phyloP scores from a whole-genome alignment of 2,888 invertebrate species.

The Pyrochroa serraticornis region DNA sequence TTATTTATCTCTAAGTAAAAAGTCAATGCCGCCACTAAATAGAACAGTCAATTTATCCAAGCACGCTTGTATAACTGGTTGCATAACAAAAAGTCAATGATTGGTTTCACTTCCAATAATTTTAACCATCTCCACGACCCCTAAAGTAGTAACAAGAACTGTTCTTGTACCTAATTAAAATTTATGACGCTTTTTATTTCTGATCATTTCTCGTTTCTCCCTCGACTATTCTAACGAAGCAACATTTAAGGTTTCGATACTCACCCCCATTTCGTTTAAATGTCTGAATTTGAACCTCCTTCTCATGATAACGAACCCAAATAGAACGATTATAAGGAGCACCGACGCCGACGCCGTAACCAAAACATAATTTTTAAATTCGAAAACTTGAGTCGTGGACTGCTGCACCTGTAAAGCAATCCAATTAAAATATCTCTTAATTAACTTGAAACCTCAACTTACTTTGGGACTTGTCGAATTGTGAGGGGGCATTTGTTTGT shows the following conservation, averaged over 20 bases:
- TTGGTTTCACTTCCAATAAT: neutral
- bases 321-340: slow-evolving; percentile 6
- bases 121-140: too few species aligned
- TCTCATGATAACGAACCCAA: slow-evolving; percentile 18
- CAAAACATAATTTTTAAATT: slow-evolving; percentile 8
- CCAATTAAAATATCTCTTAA: neutral
- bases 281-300: slow-evolving; percentile 33
- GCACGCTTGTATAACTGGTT: neutral
- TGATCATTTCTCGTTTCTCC: too few species aligned
- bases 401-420: slow-evolving; percentile 9
- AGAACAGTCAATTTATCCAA: neutral
- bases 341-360: slow-evolving; percentile 9
- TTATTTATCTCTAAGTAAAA: too few species aligned
- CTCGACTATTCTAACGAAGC: neutral
- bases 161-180: too few species aligned
- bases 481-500: slow-evolving; percentile 16
- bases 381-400: slow-evolving; percentile 2
- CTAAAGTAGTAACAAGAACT: too few species aligned
- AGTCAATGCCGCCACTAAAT: too few species aligned
- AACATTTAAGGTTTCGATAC: slow-evolving; percentile 11
- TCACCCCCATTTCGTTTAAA: slow-evolving; percentile 34
- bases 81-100: neutral
- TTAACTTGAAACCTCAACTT: slow-evolving; percentile 12
- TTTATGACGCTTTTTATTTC: too few species aligned
- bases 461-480: slow-evolving; percentile 18